Evolutionary conservation across 2,113 vertebrate genomes (phyloP).

Genomic region (Corythoichthys intestinalis): DNA sequence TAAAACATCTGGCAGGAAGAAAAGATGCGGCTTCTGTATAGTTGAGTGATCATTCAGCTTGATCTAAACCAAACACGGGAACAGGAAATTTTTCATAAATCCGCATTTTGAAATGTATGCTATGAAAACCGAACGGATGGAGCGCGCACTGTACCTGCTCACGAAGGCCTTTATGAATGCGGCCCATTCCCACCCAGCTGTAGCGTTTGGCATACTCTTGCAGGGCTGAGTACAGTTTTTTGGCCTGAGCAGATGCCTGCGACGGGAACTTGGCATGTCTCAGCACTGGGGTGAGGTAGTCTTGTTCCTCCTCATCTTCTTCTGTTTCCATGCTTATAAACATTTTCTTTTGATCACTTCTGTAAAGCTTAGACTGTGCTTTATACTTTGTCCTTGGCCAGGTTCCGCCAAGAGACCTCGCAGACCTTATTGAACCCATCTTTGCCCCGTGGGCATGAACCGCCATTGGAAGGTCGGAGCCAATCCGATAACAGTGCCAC

Average conservation of each 20-base stretch:
- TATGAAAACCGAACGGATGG: not conserved
- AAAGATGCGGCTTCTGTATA: constrained; percentile 82
- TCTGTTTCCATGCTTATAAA: constrained; percentile 67
- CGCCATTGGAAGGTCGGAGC: constrained; percentile 69
- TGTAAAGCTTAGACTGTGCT: constrained; percentile 49
- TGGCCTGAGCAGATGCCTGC: constrained; percentile 70
- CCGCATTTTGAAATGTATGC: not conserved
- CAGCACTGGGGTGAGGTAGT: constrained; percentile 69
- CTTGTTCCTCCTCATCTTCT: constrained; percentile 67
- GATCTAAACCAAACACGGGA: constrained; percentile 41
- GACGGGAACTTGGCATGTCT: constrained; percentile 72
- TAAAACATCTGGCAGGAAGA: constrained; percentile 84
- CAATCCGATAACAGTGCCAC: constrained; percentile 86
- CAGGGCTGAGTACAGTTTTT: constrained; percentile 77
- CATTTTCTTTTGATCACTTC: constrained; percentile 41
- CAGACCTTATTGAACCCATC: constrained; percentile 49
- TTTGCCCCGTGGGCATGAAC: constrained; percentile 52
- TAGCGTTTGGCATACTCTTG: constrained; percentile 85
- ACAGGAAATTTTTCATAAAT: not conserved
- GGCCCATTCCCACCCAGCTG: constrained; percentile 87
- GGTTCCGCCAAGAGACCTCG: constrained; percentile 59
- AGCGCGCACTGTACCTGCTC: constrained; percentile 63
- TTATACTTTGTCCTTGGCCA: constrained; percentile 54
- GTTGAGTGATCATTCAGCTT: constrained; percentile 67
- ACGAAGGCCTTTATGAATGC: constrained; percentile 77